A percentile compares a stretch with the other conserved stretches of the same genome.
These are phyloP conservation scores for Oscheius sp. DNA, from an alignment of 2,888 invertebrate species.

Conservation along the genomic window DNA sequence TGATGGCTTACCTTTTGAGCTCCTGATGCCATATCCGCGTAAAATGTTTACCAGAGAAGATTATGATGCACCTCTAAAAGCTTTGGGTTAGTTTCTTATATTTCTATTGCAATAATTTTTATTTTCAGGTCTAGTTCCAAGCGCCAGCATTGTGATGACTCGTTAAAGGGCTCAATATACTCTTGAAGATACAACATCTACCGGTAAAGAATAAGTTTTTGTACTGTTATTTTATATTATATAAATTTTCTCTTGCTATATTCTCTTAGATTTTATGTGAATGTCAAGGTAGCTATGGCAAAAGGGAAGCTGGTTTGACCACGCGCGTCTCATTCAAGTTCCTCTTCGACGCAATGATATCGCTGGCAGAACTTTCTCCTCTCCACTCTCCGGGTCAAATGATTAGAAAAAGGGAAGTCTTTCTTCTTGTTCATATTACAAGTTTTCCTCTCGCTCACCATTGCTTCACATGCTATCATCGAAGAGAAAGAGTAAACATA, in stretches of 20 bases:
- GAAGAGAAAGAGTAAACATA: slow-evolving; percentile 4
- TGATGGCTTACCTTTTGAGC: slow-evolving; percentile 81
- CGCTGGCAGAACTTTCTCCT: neutral
- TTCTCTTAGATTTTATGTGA: too few relatives aligned
- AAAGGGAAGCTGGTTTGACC: slow-evolving; percentile 8
- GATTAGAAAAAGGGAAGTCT: neutral
- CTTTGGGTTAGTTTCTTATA: slow-evolving; percentile 80
- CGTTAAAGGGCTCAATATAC: neutral
- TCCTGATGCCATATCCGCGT: slow-evolving; percentile 92
- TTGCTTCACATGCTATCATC: slow-evolving; percentile 1
- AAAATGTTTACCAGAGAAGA: slow-evolving; percentile 88
- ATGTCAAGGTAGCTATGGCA: slow-evolving; percentile 1
- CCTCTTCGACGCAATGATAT: neutral
- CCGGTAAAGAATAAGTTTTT: too few relatives aligned
- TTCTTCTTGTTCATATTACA: neutral
- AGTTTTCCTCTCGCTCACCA: too few relatives aligned
- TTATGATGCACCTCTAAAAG: slow-evolving; percentile 87
- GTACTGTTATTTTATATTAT: too few relatives aligned
- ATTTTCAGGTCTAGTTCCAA: slow-evolving; percentile 30
- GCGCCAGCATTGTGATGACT: slow-evolving; percentile 35
- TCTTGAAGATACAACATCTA: neutral
- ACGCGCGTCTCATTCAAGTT: slow-evolving; percentile 28
- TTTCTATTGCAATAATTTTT: neutral
- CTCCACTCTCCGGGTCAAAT: neutral
- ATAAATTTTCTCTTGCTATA: too few relatives aligned